Evolutionary conservation across 2,888 invertebrate species (phyloP).

Genomic region (Polietes domitor): DNA sequence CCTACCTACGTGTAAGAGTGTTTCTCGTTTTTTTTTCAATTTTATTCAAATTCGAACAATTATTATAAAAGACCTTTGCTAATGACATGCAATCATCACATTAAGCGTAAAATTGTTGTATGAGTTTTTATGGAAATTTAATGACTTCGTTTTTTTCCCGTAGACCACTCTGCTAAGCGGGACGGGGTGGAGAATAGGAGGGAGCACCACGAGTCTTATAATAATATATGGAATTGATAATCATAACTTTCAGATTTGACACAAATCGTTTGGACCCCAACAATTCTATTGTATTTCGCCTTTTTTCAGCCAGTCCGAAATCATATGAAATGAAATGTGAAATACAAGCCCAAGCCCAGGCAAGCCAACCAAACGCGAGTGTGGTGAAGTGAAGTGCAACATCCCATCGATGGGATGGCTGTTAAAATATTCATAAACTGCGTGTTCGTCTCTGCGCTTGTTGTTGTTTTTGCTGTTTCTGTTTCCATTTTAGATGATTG

Average conservation of each 20-base stretch:
- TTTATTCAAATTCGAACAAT: not conserved
- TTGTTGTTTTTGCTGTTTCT: conserved; percentile 40
- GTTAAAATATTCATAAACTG: conserved; percentile 55
- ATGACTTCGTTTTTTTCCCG: not conserved
- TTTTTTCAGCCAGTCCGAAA: not conserved
- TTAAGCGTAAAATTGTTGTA: conserved; percentile 41
- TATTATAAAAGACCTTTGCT: conserved; percentile 16
- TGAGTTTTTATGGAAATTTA: not conserved
- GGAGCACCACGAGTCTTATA: not conserved
- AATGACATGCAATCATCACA: conserved; percentile 64
- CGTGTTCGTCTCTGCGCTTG: conserved; percentile 42
- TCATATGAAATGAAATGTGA: not conserved
- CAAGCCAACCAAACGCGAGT: not conserved
- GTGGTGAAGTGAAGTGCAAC: not conserved
- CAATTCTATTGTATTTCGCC: conserved; percentile 12
- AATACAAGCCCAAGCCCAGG: not conserved
- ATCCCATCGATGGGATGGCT: not conserved
- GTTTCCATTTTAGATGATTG: conserved; percentile 63
- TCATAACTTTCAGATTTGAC: conserved; percentile 21
- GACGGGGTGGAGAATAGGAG: not conserved
- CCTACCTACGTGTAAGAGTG: too few relatives aligned
- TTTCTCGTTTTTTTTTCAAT: not conserved
- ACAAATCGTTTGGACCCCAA: conserved; percentile 8
- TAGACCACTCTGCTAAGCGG: not conserved
- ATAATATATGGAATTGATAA: conserved; percentile 17